Conservation (phyloP, 2,113 vertebrate species). For the Hypomesus transpacificus region DNA sequence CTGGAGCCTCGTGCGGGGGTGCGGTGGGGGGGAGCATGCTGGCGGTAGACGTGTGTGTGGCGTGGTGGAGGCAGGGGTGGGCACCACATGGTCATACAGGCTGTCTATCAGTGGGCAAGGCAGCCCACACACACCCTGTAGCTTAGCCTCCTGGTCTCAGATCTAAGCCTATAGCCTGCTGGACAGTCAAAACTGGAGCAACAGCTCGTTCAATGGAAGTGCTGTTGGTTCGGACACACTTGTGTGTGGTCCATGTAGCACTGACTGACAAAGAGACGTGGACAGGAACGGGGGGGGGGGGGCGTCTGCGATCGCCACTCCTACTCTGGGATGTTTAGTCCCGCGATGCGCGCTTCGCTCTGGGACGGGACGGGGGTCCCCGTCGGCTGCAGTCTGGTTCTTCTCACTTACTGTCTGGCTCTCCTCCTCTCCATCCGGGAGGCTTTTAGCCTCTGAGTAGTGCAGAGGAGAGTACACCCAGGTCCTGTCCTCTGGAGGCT, state of each 20-base stretch:
- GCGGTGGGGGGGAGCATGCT: conserved; percentile 15
- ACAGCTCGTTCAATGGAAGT: background rate
- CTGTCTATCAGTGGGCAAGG: conserved; percentile 39
- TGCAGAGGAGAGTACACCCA: conserved; percentile 99
- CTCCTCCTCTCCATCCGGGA: conserved; percentile 88
- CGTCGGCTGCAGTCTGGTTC: conserved; percentile 38
- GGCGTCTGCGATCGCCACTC: too few species aligned
- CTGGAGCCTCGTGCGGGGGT: too few species aligned
- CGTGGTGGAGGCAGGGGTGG: background rate
- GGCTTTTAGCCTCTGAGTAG: conserved; percentile 87
- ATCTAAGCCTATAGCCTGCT: conserved; percentile 4
- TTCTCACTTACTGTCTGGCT: conserved; percentile 96
- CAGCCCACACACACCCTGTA: conserved; percentile 28
- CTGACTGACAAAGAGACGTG: too few species aligned
- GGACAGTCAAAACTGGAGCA: background rate
- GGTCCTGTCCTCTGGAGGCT: conserved; percentile 96
- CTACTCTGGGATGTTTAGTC: too few species aligned
- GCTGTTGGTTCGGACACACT: too few species aligned
- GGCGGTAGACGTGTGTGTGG: conserved; percentile 16
- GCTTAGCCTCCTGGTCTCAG: conserved; percentile 21
- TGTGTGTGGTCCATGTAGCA: too few species aligned
- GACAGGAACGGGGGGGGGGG: too few species aligned
- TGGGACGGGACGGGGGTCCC: conserved; percentile 6
- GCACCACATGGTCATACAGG: conserved; percentile 40
- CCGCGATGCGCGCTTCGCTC: background rate